These are phyloP conservation scores for Thalpophila matura DNA, from an alignment of 2,888 invertebrate genomes.

Conservation along the genomic window DNA sequence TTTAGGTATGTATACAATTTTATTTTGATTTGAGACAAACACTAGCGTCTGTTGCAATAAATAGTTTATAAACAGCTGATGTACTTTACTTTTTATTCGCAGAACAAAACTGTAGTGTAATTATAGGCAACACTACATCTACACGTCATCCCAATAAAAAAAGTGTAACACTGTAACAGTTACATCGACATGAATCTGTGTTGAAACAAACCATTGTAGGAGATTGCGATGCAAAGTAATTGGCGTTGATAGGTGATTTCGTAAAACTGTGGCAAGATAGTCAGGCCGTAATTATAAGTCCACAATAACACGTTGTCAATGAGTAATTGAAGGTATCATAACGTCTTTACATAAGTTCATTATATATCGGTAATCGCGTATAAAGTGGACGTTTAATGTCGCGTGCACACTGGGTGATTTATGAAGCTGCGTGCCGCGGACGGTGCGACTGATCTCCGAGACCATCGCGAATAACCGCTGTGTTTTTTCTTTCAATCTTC, in stretches of 20 bases:
- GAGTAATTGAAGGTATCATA: conserved; percentile 83
- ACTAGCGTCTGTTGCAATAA: conserved; percentile 7
- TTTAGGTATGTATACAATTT: not conserved
- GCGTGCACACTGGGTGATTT: conserved; percentile 69
- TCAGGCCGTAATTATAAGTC: conserved; percentile 71
- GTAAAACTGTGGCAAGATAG: conserved; percentile 70
- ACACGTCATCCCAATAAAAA: conserved; percentile 49
- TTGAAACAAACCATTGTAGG: conserved; percentile 62
- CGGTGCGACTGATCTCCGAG: conserved; percentile 39
- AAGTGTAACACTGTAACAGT: conserved; percentile 43
- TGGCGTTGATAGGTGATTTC: conserved; percentile 73
- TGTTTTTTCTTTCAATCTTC: conserved; percentile 27
- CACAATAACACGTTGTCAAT: conserved; percentile 84
- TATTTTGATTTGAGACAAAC: conserved; percentile 4
- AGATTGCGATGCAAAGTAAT: conserved; percentile 65
- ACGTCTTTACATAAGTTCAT: conserved; percentile 77
- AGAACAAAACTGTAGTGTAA: conserved; percentile 45
- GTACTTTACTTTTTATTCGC: conserved; percentile 34
- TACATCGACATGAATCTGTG: conserved; percentile 51
- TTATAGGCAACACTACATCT: conserved; percentile 39
- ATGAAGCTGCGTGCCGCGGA: conserved; percentile 59
- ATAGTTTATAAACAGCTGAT: conserved; percentile 25
- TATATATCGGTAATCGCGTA: conserved; percentile 66
- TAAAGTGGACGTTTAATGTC: conserved; percentile 66
- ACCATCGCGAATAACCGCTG: conserved; percentile 46